These are phyloP conservation scores for Scaptomyza cyrtandrae DNA, from an alignment of 2,888 invertebrate species.

Conservation along the genomic window DNA sequence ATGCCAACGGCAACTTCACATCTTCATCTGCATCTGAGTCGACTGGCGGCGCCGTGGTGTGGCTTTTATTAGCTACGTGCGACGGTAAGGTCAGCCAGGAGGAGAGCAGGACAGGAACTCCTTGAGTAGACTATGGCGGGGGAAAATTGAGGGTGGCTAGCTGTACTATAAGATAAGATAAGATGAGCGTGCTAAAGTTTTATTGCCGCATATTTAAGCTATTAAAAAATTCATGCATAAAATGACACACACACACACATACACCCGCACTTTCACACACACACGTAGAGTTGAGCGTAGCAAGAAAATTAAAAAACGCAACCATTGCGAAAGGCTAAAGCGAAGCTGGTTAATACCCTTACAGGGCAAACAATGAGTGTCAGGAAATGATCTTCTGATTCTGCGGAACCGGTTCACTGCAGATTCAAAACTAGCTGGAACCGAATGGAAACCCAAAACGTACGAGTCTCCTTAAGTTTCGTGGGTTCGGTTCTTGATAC, in stretches of 20 bases:
- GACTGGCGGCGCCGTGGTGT: conserved; percentile 49
- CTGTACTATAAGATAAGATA: conserved; percentile 45
- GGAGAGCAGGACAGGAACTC: conserved; percentile 14
- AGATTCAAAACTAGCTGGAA: background rate
- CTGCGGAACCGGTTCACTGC: background rate
- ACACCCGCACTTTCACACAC: conserved; percentile 5
- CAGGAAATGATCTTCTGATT: background rate
- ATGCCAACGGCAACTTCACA: conserved; percentile 47
- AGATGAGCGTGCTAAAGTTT: conserved; percentile 79
- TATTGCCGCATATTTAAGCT: conserved; percentile 79
- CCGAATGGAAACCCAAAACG: background rate
- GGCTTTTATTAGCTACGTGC: conserved; percentile 75
- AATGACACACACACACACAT: conserved; percentile 59
- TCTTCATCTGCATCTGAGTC: conserved; percentile 58
- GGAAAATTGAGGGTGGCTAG: background rate
- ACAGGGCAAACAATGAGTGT: background rate
- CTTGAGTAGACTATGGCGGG: background rate
- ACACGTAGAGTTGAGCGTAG: conserved; percentile 11
- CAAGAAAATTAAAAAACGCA: conserved; percentile 58
- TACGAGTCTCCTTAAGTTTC: no score
- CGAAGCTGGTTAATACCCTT: conserved; percentile 18
- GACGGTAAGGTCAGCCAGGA: conserved; percentile 39
- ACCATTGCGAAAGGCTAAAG: conserved; percentile 18
- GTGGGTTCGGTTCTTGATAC: no score
- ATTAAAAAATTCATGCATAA: conserved; percentile 79